Evolutionary conservation across 35 echinoderm and acorn worm genomes (phyloP), one percentile per base, ranked within the genome.

Genomic region (Apostichopus parvimensis): DNA sequence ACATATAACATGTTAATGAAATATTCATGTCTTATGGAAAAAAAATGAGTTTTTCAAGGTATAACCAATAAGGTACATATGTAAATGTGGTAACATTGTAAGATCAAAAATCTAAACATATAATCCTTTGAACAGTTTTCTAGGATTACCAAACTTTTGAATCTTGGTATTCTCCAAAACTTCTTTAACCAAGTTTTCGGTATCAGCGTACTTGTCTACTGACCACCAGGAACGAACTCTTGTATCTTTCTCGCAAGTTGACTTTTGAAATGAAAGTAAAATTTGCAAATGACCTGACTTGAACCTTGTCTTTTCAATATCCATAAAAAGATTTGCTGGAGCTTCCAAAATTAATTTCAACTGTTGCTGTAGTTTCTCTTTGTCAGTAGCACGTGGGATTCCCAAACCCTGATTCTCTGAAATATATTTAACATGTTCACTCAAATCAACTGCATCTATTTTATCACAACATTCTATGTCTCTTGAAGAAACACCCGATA

Each of bases 141-240:
- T 80, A 52, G 78, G 78, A 45, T 45, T 53, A 80, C 78, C 78
- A 53, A 80, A 28, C 78, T 87, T 87, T 56, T 45, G 13, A 61
- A 65, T 22, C 9, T 64, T 64, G 7, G 54, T 86, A 86, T 14
- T 25, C 54, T n/a, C n/a, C n/a, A n/a, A n/a, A n/a, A n/a, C n/a
- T n/a, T n/a, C n/a, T n/a, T n/a, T n/a, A n/a, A n/a, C n/a, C n/a
- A n/a, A n/a, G n/a, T n/a, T n/a, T n/a, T n/a, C n/a, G n/a, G n/a
- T n/a, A n/a, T n/a, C n/a, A n/a, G n/a, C n/a, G n/a, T n/a, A n/a
- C n/a, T n/a, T n/a, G n/a, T n/a, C n/a, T n/a, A n/a, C n/a, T n/a
- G n/a, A n/a, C n/a, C n/a, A n/a, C n/a, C n/a, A n/a, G n/a, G n/a
- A n/a, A n/a, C n/a, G n/a, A n/a, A n/a, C n/a, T n/a, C n/a, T n/a